Evolutionary conservation across 2,113 vertebrate species (phyloP).

Genomic region (Lepus europaeus): DNA sequence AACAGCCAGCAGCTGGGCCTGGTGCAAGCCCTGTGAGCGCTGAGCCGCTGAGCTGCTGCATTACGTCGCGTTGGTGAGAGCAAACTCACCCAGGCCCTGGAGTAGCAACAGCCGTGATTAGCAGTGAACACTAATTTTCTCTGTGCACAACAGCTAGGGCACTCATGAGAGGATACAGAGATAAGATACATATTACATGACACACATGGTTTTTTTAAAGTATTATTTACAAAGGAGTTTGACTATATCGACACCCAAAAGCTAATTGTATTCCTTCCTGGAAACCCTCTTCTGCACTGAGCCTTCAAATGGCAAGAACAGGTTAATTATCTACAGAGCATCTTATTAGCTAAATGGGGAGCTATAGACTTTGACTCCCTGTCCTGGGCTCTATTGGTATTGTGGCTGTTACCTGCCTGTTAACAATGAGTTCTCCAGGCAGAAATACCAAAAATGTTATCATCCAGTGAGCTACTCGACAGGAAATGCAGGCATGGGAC

Average conservation of each 20-base stretch:
- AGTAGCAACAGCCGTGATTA: fast-evolving
- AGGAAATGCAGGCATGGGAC: not conserved
- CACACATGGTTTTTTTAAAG: not conserved
- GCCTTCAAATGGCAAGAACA: not conserved
- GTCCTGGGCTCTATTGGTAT: fast-evolving
- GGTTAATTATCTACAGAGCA: not conserved
- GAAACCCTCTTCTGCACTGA: not conserved
- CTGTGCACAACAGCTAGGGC: not conserved
- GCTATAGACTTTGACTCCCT: not conserved
- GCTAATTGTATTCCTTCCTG: not conserved
- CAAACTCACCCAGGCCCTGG: too few relatives aligned
- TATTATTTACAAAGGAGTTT: not conserved
- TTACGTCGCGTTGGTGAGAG: fast-evolving
- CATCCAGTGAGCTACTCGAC: fast-evolving
- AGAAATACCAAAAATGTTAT: too few relatives aligned
- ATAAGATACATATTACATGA: too few relatives aligned
- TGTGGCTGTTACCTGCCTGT: fast-evolving
- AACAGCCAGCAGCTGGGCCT: not conserved
- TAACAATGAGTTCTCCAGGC: not conserved
- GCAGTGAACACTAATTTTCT: not conserved
- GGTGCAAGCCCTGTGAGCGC: not conserved
- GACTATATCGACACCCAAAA: not conserved
- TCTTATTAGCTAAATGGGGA: not conserved
- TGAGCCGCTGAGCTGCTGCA: not conserved
- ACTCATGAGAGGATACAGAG: too few relatives aligned